Evolutionary conservation across 2,113 vertebrate genomes (phyloP).

Genomic region (Gambusia affinis): DNA sequence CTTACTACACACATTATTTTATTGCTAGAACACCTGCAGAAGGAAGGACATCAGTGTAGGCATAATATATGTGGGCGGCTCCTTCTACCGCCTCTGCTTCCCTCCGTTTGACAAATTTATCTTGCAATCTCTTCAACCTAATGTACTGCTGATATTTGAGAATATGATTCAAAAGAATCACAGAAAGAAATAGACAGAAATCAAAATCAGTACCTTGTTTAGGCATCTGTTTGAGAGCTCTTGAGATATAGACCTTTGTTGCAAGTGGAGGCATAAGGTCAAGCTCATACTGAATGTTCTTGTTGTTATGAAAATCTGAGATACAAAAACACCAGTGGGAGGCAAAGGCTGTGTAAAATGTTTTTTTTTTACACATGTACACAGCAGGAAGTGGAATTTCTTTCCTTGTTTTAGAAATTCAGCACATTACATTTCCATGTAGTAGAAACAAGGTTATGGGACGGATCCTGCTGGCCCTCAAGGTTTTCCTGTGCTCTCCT

Average conservation of each 20-base stretch:
- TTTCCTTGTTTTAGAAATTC: neutral
- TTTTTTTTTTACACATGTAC: neutral
- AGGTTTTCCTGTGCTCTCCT: too few species aligned
- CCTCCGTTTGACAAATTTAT: slow-evolving; percentile 35
- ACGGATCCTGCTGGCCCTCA: too few species aligned
- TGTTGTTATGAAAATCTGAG: slow-evolving; percentile 10
- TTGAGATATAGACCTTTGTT: slow-evolving; percentile 29
- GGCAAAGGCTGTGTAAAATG: neutral
- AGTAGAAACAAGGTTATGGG: too few species aligned
- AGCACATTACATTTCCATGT: too few species aligned
- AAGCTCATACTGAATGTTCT: slow-evolving; percentile 16
- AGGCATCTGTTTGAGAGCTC: slow-evolving; percentile 27
- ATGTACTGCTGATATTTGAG: slow-evolving; percentile 13
- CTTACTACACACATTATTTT: neutral
- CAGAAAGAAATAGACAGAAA: neutral
- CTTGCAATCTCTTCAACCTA: slow-evolving; percentile 9
- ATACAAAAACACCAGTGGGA: neutral
- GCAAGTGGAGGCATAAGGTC: slow-evolving; percentile 31
- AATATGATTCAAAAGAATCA: slow-evolving; percentile 12
- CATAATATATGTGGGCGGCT: slow-evolving; percentile 56
- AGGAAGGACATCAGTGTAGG: slow-evolving; percentile 54
- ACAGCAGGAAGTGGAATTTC: neutral
- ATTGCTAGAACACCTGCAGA: slow-evolving; percentile 21
- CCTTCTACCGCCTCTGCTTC: slow-evolving; percentile 36
- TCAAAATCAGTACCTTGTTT: slow-evolving; percentile 1